phyloP scores from a whole-genome alignment of 1,140 invertebrate species.

The Pseudomyrmex sp. region DNA sequence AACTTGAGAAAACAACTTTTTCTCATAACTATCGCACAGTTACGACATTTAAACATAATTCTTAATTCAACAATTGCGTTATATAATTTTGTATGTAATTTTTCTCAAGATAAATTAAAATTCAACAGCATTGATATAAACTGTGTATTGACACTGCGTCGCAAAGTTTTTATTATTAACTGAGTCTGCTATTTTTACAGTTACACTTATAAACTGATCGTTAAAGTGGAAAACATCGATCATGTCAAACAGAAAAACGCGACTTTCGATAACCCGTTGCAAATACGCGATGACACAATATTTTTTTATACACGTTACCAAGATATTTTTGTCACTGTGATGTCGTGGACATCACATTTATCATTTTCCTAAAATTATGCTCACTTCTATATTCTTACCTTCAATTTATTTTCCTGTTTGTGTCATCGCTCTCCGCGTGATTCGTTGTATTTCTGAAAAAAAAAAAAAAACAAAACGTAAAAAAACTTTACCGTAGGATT shows the following conservation, averaged over 20 bases:
- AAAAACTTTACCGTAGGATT: not conserved
- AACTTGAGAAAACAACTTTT: not conserved
- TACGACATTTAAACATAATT: not conserved
- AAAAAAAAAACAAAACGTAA: not conserved
- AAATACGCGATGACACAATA: not conserved
- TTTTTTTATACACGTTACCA: not conserved
- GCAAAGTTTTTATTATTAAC: slow-evolving; percentile 35
- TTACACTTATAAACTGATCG: slow-evolving; percentile 47
- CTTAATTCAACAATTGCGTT: slow-evolving; percentile 26
- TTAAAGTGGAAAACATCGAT: slow-evolving; percentile 19
- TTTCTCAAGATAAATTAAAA: not conserved
- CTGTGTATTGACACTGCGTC: not conserved
- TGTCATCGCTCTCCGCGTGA: not conserved
- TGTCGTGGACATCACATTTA: not conserved
- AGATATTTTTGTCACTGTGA: not conserved
- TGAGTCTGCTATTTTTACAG: slow-evolving; percentile 33
- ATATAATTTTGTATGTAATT: not conserved
- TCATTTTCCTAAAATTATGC: slow-evolving; percentile 5
- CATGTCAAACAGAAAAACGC: not conserved
- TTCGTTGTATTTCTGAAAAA: too few relatives aligned
- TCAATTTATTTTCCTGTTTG: not conserved
- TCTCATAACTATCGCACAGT: slow-evolving; percentile 5
- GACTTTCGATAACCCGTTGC: slow-evolving; percentile 32
- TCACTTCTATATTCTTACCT: not conserved
- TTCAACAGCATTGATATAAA: not conserved